Base-by-base conservation (phyloP, 2,113 vertebrate species). In the Grantiella picta region DNA sequence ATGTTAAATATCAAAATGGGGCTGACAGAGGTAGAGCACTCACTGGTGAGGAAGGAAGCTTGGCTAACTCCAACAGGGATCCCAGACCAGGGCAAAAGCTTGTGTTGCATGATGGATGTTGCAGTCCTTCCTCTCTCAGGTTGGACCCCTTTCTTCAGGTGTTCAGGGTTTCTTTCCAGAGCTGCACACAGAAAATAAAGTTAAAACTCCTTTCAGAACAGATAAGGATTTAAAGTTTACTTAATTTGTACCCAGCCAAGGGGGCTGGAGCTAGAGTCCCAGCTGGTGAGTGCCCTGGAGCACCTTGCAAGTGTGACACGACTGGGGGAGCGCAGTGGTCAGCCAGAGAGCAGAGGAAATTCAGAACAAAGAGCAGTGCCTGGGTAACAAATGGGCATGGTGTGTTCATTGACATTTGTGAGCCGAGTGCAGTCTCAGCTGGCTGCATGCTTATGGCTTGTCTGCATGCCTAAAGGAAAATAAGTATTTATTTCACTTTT, bases 231-330 rank as follows among this genome's bases (percentile, higher is more conserved):
- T 45, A 16, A 73, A 54, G 33, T 66, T 40, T 45, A 10, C 72
- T 76, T 33, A 9, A 45, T 50, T 77, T 53, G 35, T 3, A 12
- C 56, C n/a, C 14, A 73, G 14, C 12, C 42, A 56, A 33, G 28
- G 47, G 52, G 12, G 1, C 33, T 81, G 69, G 20, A 68, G 60
- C 35, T 38, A 53, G 19, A 73, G 9, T 49, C 36, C 19, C 20
- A 8, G 8, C 53, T 52, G 57, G 38, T n/a, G 71, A 57, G 28
- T 44, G 5, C 54, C 50, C 42, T 33, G 71, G 25, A 61, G 63
- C 36, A 28, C 15, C 1, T 0, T 2, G 15, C 0, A 19, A 36
- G 42, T 7, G 18, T 8, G 42, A 11, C 44, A 11, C 0, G 1
- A 3, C 63, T 73, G 29, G 23, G 27, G 29, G 35, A 91, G 68